Conservation (phyloP, 2,113 vertebrate genomes). For the Chaenocephalus aceratus region DNA sequence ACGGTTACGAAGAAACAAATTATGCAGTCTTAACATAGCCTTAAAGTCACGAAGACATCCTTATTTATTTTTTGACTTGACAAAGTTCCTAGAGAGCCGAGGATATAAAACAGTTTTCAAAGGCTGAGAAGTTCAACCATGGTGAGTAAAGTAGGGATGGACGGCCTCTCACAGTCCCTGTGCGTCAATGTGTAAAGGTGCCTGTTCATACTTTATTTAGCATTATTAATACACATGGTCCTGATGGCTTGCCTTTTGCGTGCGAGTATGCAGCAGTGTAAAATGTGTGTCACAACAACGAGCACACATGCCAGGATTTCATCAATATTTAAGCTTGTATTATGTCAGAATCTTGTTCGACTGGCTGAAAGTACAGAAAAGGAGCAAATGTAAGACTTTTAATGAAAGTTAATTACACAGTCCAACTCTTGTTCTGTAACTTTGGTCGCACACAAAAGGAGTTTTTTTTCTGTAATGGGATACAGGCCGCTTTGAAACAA, state of each 20-base stretch:
- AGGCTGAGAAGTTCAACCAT: too few relatives aligned
- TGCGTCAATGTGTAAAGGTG: too few relatives aligned
- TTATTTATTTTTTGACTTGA: too few relatives aligned
- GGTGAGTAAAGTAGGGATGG: too few relatives aligned
- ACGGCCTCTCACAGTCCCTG: too few relatives aligned
- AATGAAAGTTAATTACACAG: constrained; percentile 52
- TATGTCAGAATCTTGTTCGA: constrained; percentile 25
- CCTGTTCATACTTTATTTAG: too few relatives aligned
- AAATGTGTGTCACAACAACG: not conserved
- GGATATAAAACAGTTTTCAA: too few relatives aligned
- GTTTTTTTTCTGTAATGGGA: constrained; percentile 13
- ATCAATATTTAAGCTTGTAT: constrained; percentile 16
- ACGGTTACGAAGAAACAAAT: too few relatives aligned
- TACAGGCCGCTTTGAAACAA: constrained; percentile 42
- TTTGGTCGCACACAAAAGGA: constrained; percentile 33
- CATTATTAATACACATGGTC: constrained; percentile 11
- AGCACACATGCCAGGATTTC: constrained; percentile 2
- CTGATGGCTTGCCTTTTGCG: not conserved
- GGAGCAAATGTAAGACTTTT: constrained; percentile 49
- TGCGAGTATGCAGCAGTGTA: not conserved
- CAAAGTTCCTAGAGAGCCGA: too few relatives aligned
- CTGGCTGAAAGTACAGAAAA: constrained; percentile 23
- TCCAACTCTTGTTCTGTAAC: constrained; percentile 24
- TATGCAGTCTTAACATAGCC: too few relatives aligned
- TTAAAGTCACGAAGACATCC: too few relatives aligned